Conservation (phyloP, 2,113 vertebrate species). For the Elephantulus edwardii region DNA sequence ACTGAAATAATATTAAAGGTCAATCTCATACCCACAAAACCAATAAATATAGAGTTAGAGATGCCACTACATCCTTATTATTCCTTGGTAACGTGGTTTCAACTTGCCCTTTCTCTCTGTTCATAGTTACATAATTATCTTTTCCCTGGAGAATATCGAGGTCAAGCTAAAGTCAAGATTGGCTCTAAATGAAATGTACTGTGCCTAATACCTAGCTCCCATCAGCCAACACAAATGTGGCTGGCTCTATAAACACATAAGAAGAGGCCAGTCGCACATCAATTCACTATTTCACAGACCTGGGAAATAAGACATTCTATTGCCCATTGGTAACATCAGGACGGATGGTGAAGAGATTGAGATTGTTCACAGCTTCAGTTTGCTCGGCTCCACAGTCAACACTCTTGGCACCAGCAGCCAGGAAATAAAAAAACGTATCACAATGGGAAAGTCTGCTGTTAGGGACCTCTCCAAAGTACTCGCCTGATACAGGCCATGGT, state of each 20-base stretch:
- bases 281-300: slow-evolving; percentile 29
- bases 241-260: not conserved
- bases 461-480: too few relatives aligned
- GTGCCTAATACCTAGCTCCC: slow-evolving; percentile 19
- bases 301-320: not conserved
- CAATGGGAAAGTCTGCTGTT: too few relatives aligned
- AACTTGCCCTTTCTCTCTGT: slow-evolving; percentile 27
- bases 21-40: slow-evolving; percentile 51
- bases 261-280: not conserved
- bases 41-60: slow-evolving; percentile 40
- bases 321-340: too few relatives aligned
- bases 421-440: too few relatives aligned
- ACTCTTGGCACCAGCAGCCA: too few relatives aligned
- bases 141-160: slow-evolving; percentile 22
- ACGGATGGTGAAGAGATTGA: too few relatives aligned
- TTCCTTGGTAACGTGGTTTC: not conserved
- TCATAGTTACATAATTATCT: not conserved
- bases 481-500: too few relatives aligned
- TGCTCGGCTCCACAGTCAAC: too few relatives aligned
- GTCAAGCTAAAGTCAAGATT: slow-evolving; percentile 41
- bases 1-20: slow-evolving; percentile 35
- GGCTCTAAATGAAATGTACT: slow-evolving; percentile 19
- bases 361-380: too few relatives aligned
- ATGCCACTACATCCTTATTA: slow-evolving; percentile 39
- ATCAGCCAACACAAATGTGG: slow-evolving; percentile 32